Evolutionary conservation across 2,113 vertebrate genomes (phyloP), one percentile per base, ranked within the genome.

Genomic region (Cyprinodon variegatus): DNA sequence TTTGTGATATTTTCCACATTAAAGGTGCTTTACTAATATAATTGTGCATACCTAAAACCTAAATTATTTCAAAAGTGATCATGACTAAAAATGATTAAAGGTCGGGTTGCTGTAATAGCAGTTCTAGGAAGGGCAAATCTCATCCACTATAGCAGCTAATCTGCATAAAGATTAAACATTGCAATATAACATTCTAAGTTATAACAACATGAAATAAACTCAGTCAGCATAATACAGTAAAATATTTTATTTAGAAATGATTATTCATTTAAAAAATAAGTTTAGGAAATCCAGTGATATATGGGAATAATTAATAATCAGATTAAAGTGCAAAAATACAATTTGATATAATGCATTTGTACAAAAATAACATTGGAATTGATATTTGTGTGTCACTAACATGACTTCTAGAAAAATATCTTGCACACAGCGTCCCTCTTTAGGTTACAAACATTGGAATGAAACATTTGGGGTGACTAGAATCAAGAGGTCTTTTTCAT

Each of bases 321-420:
- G 95, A 95, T 94, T 98, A 99, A 99, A 98, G 97, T 99, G 97
- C 98, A 97, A 98, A 96, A 96, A 96, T 97, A 96, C 94, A 95
- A 78, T 93, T 74, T 87, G 70, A 86, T 89, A 88, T 88, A 87
- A 95, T 89, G 83, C 90, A 90, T 94, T 92, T 94, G 94, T 94
- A 95, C 93, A 96, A 95, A 94, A 90, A 93, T 94, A 93, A 89
- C 92, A 95, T 89, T 94, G 93, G 94, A 96, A 94, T 95, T 95
- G 76, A 85, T 84, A 86, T 86, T 92, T 81, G 76, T 48, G 68
- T 70, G 70, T 83, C 29, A 65, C 40, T 80, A 82, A 68, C 74
- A 81, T 86, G 88, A 78, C 82, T 89, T 90, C 70, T 45, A 83
- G 50, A 37, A 59, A 29, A n/a, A 36, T 40, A 65, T 43, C 20